Conservation (phyloP, 2,113 vertebrate genomes). For the Hydropotes inermis region DNA sequence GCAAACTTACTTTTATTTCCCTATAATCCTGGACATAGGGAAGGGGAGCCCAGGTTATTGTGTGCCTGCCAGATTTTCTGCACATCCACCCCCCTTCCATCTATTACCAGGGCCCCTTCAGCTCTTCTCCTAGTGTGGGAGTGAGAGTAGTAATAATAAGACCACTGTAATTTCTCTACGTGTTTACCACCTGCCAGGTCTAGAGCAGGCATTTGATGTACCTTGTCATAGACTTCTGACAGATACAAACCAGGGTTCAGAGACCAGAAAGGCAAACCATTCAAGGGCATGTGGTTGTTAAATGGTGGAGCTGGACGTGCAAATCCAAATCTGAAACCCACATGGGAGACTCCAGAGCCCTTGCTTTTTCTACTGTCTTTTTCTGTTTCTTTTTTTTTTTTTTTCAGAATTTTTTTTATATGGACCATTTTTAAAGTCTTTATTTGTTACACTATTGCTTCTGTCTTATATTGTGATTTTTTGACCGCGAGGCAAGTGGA, state of each 20-base stretch:
- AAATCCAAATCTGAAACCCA: not conserved
- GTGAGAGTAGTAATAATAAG: not conserved
- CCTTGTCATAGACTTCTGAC: not conserved
- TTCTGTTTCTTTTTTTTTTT: not conserved
- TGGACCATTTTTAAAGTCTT: not conserved
- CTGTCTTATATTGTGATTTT: not conserved
- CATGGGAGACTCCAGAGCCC: not conserved
- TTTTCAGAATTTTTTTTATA: not conserved
- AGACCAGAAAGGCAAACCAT: not conserved
- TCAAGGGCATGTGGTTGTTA: not conserved
- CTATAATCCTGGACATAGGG: not conserved
- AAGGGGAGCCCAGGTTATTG: not conserved
- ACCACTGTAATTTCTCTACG: not conserved
- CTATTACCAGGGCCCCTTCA: not conserved
- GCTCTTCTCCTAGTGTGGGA: too few relatives aligned
- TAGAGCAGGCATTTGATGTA: not conserved
- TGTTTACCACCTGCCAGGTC: not conserved
- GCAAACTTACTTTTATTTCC: not conserved
- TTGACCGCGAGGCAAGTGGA: not conserved
- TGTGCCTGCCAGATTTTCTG: not conserved
- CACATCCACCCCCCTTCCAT: rapidly evolving
- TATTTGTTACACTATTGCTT: not conserved
- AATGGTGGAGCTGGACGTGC: not conserved
- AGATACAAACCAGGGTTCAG: not conserved
- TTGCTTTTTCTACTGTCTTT: not conserved